A percentile compares a stretch with the other conserved stretches of the same genome.
Evolutionary conservation across 2,113 vertebrate genomes (phyloP).

Genomic region (Proteles cristata): DNA sequence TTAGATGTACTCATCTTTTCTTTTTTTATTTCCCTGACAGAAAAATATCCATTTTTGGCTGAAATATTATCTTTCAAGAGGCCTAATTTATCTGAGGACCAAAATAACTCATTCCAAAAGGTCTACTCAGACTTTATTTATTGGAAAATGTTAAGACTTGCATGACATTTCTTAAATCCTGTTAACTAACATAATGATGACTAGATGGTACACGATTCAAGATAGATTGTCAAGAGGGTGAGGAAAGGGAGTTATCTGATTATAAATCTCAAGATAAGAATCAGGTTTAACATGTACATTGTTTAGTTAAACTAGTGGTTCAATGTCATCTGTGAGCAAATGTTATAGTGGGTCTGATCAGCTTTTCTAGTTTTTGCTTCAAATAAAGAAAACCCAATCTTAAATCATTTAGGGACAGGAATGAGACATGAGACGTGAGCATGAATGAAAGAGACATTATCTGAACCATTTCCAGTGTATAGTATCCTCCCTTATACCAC

Average conservation of each 20-base stretch:
- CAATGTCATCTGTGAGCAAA: not conserved
- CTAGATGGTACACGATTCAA: not conserved
- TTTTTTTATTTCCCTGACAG: conserved; percentile 59
- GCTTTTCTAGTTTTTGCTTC: not conserved
- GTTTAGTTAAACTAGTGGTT: not conserved
- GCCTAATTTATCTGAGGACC: conserved; percentile 47
- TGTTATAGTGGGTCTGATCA: not conserved
- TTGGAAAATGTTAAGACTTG: not conserved
- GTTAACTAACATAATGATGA: not conserved
- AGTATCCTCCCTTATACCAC: accelerated
- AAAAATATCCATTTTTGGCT: conserved; percentile 47
- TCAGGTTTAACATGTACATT: not conserved
- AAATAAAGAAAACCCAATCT: not conserved
- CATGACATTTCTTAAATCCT: conserved; percentile 58
- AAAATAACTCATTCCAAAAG: not conserved
- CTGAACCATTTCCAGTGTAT: no score
- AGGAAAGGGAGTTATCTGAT: not conserved
- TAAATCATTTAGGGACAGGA: not conserved
- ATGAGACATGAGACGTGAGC: not conserved
- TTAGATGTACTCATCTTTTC: conserved; percentile 33
- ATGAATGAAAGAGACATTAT: not conserved
- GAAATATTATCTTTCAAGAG: conserved; percentile 72
- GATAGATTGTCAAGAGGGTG: not conserved
- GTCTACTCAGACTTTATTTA: conserved; percentile 19
- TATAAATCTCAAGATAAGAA: not conserved